Conservation (phyloP, 2,113 vertebrate species). For the Strigops habroptila region DNA sequence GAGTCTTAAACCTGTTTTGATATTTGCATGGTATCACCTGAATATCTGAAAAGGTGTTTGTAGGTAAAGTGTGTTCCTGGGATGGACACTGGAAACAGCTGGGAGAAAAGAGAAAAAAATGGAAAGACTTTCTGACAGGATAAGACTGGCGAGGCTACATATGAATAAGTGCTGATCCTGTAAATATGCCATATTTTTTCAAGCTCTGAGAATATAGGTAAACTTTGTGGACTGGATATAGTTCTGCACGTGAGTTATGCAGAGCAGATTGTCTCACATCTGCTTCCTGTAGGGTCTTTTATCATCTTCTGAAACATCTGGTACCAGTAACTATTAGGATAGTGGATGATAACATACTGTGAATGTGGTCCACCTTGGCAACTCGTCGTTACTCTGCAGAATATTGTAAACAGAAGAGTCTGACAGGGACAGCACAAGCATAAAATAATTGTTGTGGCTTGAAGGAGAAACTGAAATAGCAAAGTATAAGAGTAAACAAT, state of each 20-base stretch:
- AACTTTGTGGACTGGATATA: neutral
- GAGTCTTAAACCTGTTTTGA: neutral
- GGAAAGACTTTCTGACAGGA: neutral
- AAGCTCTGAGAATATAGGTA: neutral
- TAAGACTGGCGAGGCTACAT: neutral
- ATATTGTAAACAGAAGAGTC: neutral
- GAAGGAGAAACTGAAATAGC: neutral
- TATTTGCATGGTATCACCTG: neutral
- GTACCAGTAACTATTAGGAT: neutral
- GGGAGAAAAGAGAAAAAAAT: neutral
- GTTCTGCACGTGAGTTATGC: neutral
- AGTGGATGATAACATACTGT: neutral
- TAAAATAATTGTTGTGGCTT: neutral
- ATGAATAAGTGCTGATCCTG: neutral
- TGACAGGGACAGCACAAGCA: neutral
- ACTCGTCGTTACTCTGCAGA: neutral
- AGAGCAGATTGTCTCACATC: slow-evolving; percentile 25
- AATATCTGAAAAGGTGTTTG: neutral
- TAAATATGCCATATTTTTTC: neutral
- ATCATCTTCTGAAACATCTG: slow-evolving; percentile 6
- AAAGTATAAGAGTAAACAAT: neutral
- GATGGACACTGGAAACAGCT: neutral
- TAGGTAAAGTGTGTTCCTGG: neutral
- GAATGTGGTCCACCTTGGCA: neutral
- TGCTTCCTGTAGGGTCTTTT: slow-evolving; percentile 7